These are phyloP conservation scores for Phaenicophaeus curvirostris DNA, from an alignment of 2,797 vertebrate species.

Conservation along the genomic window DNA sequence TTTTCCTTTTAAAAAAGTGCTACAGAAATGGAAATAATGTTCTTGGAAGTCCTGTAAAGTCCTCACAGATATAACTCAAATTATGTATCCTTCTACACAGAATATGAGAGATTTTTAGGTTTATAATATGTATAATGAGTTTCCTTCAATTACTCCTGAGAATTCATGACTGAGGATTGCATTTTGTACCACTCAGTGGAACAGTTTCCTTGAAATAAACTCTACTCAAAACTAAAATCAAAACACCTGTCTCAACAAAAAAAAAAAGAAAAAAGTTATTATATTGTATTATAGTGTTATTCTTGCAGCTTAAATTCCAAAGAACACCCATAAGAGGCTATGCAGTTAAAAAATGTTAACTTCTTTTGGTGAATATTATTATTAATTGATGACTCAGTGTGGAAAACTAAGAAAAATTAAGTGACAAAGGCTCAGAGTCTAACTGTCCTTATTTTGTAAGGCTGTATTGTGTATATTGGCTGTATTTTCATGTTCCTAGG, in stretches of 20 bases:
- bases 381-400: background rate
- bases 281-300: background rate
- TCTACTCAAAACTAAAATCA: background rate
- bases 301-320: background rate
- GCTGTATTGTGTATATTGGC: background rate
- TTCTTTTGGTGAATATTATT: background rate
- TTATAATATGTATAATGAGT: background rate
- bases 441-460: background rate
- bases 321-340: background rate
- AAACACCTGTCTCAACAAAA: background rate
- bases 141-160: background rate
- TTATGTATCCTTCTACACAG: background rate
- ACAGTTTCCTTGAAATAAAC: background rate
- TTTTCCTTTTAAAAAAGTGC: background rate
- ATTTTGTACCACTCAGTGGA: background rate
- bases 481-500: background rate
- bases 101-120: background rate
- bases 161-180: background rate
- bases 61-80: background rate
- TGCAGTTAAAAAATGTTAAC: background rate
- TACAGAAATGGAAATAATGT: background rate
- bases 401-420: background rate
- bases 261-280: background rate
- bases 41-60: background rate
- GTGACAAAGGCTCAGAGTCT: background rate